Conservation (phyloP, 1,140 invertebrate species). For the Macrobrachium rosenbergii region DNA sequence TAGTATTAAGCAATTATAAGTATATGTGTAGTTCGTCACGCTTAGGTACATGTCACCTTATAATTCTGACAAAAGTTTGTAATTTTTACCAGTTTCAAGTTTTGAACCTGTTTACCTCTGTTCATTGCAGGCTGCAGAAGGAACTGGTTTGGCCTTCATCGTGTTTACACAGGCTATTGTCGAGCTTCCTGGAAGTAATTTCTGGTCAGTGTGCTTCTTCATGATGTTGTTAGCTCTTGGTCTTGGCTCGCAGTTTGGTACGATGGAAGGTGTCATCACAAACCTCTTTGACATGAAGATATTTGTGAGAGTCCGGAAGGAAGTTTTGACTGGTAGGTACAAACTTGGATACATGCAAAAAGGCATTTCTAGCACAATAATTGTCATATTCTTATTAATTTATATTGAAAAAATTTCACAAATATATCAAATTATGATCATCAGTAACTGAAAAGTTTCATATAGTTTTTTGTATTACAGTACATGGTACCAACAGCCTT, state of each 20-base stretch:
- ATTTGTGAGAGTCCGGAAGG: conserved; percentile 70
- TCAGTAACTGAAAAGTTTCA: too few relatives aligned
- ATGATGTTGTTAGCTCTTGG: conserved; percentile 91
- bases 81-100: too few relatives aligned
- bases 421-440: too few relatives aligned
- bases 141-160: conserved; percentile 85
- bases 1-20: too few relatives aligned
- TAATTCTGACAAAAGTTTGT: too few relatives aligned
- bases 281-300: conserved; percentile 73
- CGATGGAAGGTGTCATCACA: conserved; percentile 73
- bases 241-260: conserved; percentile 83
- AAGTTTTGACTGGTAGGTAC: conserved; percentile 69
- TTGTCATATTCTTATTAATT: too few relatives aligned
- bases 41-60: too few relatives aligned
- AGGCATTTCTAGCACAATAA: neutral
- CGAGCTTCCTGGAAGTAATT: conserved; percentile 88
- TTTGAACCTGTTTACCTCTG: neutral
- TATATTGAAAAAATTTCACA: too few relatives aligned
- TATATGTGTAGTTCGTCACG: too few relatives aligned
- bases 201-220: conserved; percentile 95
- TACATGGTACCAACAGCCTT: too few relatives aligned
- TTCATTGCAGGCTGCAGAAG: conserved; percentile 80
- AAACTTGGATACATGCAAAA: neutral
- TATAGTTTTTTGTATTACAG: too few relatives aligned
- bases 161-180: conserved; percentile 81